Evolutionary conservation across 2,797 vertebrate species (phyloP).

Genomic region (Leptodactylus fallax): DNA sequence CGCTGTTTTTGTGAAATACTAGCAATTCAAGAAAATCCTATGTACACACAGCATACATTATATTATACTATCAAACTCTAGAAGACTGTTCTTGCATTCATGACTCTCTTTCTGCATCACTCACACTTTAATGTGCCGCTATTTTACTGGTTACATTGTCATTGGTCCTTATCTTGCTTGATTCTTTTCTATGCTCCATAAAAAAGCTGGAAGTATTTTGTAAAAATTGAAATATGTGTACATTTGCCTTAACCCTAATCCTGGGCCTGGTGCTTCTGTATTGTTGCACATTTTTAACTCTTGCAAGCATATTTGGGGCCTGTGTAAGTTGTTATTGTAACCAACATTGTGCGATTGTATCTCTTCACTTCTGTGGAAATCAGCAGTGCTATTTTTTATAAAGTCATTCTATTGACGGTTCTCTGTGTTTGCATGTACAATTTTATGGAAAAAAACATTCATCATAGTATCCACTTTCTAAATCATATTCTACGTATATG

Average conservation of each 20-base stretch:
- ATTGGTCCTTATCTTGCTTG: slow-evolving; percentile 4
- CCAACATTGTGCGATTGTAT: slow-evolving; percentile 80
- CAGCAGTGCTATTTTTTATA: slow-evolving; percentile 90
- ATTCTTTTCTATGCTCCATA: slow-evolving; percentile 22
- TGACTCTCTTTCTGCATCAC: background rate
- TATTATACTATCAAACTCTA: background rate
- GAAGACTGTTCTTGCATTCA: background rate
- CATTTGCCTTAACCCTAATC: slow-evolving; percentile 45
- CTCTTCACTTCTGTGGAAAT: slow-evolving; percentile 83
- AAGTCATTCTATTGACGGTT: slow-evolving; percentile 67
- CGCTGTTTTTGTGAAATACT: background rate
- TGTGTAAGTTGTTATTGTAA: slow-evolving; percentile 70
- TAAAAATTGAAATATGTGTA: slow-evolving; percentile 46
- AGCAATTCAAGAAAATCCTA: background rate
- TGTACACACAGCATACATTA: background rate
- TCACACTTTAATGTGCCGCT: background rate
- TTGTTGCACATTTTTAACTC: slow-evolving; percentile 66
- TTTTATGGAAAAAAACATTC: background rate
- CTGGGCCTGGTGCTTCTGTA: slow-evolving; percentile 61
- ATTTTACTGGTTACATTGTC: background rate
- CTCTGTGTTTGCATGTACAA: slow-evolving; percentile 36
- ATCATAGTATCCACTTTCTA: background rate
- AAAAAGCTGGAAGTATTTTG: slow-evolving; percentile 36
- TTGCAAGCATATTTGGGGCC: slow-evolving; percentile 40
- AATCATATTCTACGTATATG: background rate